phyloP scores from a whole-genome alignment of 2,888 invertebrate species.

The Merodon equestris region DNA sequence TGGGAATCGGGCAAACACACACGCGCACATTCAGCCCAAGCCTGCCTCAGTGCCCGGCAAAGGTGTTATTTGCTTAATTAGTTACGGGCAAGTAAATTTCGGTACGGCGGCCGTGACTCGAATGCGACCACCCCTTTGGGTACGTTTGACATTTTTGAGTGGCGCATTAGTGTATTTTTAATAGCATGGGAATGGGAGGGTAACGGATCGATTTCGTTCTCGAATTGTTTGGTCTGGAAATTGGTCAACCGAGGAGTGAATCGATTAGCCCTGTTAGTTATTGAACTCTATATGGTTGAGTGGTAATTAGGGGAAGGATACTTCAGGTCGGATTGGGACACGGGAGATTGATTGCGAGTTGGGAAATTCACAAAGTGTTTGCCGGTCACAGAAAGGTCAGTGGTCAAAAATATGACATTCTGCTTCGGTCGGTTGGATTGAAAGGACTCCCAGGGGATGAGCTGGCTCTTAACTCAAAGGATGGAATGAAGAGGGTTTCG shows the following conservation, averaged over 20 bases:
- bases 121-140: constrained; percentile 41
- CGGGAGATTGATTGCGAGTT: no score
- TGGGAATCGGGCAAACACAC: constrained; percentile 9
- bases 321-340: no score
- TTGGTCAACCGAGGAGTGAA: background rate
- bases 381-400: no score
- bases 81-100: constrained; percentile 45
- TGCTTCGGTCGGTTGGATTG: no score
- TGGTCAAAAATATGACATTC: no score
- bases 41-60: no score
- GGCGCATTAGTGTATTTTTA: constrained; percentile 6
- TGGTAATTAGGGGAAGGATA: background rate
- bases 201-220: constrained; percentile 25
- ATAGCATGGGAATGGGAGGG: background rate
- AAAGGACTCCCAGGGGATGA: no score
- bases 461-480: no score
- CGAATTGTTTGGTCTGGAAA: constrained; percentile 8
- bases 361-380: no score
- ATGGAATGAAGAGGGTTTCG: no score
- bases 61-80: constrained; percentile 49
- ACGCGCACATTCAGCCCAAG: no score
- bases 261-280: background rate
- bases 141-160: constrained; percentile 52
- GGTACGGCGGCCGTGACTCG: constrained; percentile 49
- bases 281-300: background rate